Conservation (phyloP, 2,888 invertebrate genomes). For the Agrochola lychnidis region DNA sequence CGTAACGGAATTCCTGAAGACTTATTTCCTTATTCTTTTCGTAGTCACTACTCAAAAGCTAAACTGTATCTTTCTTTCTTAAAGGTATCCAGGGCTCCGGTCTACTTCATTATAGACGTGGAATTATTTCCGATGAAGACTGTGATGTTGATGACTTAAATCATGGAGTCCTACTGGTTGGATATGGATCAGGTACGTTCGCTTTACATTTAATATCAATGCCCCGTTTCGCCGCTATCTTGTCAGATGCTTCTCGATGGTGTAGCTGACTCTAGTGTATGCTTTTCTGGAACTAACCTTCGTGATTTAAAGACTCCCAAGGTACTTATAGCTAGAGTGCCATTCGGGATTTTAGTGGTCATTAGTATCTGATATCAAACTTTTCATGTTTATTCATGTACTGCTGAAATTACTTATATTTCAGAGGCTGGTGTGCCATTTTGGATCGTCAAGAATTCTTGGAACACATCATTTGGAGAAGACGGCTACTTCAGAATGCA, state of each 20-base stretch:
- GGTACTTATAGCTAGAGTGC: neutral
- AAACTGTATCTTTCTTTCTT: neutral
- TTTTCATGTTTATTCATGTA: no score
- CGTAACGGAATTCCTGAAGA: neutral
- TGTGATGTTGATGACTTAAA: fast-evolving
- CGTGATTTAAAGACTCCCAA: neutral
- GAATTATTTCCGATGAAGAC: neutral
- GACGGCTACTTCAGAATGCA: slow-evolving; percentile 95
- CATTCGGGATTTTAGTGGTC: neutral
- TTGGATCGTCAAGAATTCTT: slow-evolving; percentile 91
- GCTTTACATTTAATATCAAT: neutral
- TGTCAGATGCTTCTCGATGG: neutral
- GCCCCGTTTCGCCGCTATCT: neutral
- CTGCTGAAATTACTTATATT: slow-evolving; percentile 1
- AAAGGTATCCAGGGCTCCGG: fast-evolving
- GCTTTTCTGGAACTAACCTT: neutral
- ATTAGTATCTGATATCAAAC: neutral
- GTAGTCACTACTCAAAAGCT: neutral
- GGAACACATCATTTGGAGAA: slow-evolving; percentile 93
- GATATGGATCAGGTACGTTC: slow-evolving; percentile 36
- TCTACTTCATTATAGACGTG: fast-evolving
- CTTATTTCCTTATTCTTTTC: neutral
- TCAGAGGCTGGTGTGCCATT: slow-evolving; percentile 40
- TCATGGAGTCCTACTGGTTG: slow-evolving; percentile 31
- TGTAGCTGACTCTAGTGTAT: neutral